Base-by-base conservation (phyloP, 2,888 invertebrate species). In the Mystacides longicornis region DNA sequence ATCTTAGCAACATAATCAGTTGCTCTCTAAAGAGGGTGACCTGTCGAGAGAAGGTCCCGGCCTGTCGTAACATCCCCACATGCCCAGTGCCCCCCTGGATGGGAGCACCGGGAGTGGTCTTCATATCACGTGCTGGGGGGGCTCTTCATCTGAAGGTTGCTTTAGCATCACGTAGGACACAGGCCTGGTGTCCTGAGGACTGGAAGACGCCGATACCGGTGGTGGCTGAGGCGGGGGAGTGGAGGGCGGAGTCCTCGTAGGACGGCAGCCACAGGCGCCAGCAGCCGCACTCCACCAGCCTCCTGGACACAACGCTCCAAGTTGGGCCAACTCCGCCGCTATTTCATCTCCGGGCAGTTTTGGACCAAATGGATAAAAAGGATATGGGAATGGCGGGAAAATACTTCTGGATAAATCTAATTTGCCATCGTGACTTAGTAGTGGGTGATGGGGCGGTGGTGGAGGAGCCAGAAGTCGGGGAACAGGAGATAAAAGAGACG, bases 51-150 rank as follows among this genome's bases (percentile, higher is more conserved):
- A 67, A 56, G 68, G 71, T 43, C 67, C 73, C 52, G 66, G 74
- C 63, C 71, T 65, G 62, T 68, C 71, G 55, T 72, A 69, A 56
- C 71, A 70, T 64, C 51, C 57, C 69, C 69, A 71, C 70, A 69
- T 80, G 62, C 77, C 78, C 63, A 71, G 65, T 60, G 77, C 71
- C 55, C 71, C 71, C 65, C 85, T 74, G 84, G 74, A 68, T 67
- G 86, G 86, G 76, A 87, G 87, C 81, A 82, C 82, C 84, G 87
- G 84, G 68, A 87, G 86, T 75, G 87, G 87, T 80, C 85, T 87
- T 88, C 87, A 88, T 82, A 88, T 88, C 71, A 87, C 85, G 69
- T 87, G 87, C 57, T 82, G 77, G 1, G 77, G 76, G 0, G 75
- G 75, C 62, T 80, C 80, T 64, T 67, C 62, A n/a, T 74, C 74